These are phyloP conservation scores for Nasonovia ribisnigri DNA, from an alignment of 2,888 invertebrate genomes.

Conservation along the genomic window DNA sequence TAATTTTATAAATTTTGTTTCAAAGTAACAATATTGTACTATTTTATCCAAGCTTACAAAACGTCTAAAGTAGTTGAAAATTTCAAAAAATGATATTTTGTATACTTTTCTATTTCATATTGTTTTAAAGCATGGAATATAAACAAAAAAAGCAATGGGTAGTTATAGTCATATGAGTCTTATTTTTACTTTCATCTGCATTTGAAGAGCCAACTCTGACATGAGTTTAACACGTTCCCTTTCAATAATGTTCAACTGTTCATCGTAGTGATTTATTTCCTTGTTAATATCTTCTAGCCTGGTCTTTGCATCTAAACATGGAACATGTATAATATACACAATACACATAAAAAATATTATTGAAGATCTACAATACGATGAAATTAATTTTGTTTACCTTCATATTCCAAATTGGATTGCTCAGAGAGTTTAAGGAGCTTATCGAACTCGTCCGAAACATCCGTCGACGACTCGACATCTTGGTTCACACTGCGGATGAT, in stretches of 20 bases:
- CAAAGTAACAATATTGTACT: background rate
- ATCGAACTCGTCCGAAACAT: background rate
- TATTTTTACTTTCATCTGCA: slow-evolving; percentile 35
- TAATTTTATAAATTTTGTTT: background rate
- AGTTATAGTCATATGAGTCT: background rate
- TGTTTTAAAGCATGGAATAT: background rate
- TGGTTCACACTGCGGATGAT: background rate
- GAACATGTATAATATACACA: background rate
- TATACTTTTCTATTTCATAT: background rate
- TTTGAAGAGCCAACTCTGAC: slow-evolving; percentile 29
- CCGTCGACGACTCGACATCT: background rate
- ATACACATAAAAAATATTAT: background rate
- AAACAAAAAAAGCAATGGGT: background rate
- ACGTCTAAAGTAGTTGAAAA: background rate
- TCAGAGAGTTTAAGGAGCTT: background rate
- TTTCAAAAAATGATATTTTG: background rate
- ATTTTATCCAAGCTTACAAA: background rate
- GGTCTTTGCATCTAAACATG: background rate
- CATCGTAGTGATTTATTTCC: slow-evolving; percentile 4
- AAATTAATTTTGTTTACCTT: slow-evolving; percentile 13
- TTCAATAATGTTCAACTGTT: slow-evolving; percentile 31
- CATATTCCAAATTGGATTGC: background rate
- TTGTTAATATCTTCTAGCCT: background rate
- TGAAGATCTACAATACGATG: background rate
- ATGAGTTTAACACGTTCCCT: slow-evolving; percentile 27